phyloP scores from a whole-genome alignment of 1,140 invertebrate species.

The Nephila pilipes region DNA sequence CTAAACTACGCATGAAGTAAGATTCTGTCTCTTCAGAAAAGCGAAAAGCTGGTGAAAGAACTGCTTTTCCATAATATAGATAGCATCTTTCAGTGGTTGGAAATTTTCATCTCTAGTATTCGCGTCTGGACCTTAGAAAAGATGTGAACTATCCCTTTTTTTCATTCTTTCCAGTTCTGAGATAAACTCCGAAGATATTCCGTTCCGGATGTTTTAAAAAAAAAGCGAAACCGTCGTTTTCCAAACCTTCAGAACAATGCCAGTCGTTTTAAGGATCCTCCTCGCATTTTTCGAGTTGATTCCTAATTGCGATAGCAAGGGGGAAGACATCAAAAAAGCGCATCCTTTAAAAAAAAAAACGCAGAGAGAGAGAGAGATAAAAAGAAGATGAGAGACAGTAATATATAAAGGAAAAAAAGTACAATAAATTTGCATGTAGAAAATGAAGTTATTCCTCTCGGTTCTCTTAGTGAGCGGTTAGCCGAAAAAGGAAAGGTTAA shows the following conservation, averaged over 20 bases:
- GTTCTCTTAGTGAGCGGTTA: background rate
- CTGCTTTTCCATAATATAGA: background rate
- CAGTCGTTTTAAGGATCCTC: background rate
- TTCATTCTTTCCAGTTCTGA: background rate
- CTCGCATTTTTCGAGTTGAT: slow-evolving; percentile 11
- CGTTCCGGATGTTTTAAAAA: slow-evolving; percentile 28
- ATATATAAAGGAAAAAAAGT: background rate
- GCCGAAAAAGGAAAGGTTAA: background rate
- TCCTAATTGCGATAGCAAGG: slow-evolving; percentile 8
- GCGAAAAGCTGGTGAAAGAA: background rate
- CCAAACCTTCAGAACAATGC: background rate
- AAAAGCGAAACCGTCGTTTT: slow-evolving; percentile 18
- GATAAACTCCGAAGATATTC: background rate
- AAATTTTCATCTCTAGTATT: slow-evolving; percentile 3
- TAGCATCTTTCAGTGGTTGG: background rate
- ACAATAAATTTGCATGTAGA: slow-evolving; percentile 33
- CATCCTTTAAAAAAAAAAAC: background rate
- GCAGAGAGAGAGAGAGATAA: no score
- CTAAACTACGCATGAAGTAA: background rate
- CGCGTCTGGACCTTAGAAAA: background rate
- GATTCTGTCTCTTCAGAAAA: background rate
- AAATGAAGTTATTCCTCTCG: slow-evolving; percentile 42
- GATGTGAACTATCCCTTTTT: slow-evolving; percentile 5
- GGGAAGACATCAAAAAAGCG: background rate
- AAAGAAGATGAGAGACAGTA: background rate